A percentile compares a stretch with the other conserved stretches of the same genome.
phyloP scores from a whole-genome alignment of 2,888 invertebrate genomes.

The Tridacna gigas region DNA sequence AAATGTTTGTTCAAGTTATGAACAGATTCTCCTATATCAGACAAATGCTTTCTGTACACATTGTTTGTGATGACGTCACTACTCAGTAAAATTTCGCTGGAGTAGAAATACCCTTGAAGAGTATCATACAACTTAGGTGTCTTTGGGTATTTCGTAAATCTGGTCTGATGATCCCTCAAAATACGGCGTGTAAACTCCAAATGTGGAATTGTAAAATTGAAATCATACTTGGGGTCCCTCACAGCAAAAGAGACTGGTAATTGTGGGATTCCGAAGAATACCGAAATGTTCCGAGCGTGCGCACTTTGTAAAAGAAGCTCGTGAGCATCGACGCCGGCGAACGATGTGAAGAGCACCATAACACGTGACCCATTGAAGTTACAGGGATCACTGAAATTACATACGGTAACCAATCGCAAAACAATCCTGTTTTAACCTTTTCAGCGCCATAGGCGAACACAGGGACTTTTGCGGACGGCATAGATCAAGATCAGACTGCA shows the following conservation, averaged over 20 bases:
- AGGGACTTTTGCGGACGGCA: too few species aligned
- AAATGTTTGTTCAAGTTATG: conserved; percentile 1
- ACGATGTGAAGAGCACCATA: conserved; percentile 74
- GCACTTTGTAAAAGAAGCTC: conserved; percentile 71
- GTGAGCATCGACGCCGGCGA: conserved; percentile 75
- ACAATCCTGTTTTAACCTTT: too few species aligned
- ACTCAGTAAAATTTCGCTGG: conserved; percentile 9
- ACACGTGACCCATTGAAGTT: conserved; percentile 68
- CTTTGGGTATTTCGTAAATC: conserved; percentile 54
- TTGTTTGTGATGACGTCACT: neutral
- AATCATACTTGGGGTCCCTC: conserved; percentile 8
- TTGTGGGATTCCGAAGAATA: conserved; percentile 75
- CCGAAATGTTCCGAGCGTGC: conserved; percentile 68
- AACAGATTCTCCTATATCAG: conserved; percentile 11
- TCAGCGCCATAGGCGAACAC: too few species aligned
- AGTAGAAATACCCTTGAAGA: conserved; percentile 53
- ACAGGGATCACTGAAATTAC: conserved; percentile 59
- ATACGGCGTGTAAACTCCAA: conserved; percentile 66
- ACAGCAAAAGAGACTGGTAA: neutral
- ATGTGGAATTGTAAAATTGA: conserved; percentile 62
- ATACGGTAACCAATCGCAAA: neutral
- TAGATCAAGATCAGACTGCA: too few species aligned
- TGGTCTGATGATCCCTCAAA: conserved; percentile 66
- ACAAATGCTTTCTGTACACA: neutral
- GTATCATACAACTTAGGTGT: conserved; percentile 15